Percentiles rank a stretch among this genome's conserved stretches.
phyloP scores from a whole-genome alignment of 2,888 invertebrate genomes.

The Pseudococcus longispinus region DNA sequence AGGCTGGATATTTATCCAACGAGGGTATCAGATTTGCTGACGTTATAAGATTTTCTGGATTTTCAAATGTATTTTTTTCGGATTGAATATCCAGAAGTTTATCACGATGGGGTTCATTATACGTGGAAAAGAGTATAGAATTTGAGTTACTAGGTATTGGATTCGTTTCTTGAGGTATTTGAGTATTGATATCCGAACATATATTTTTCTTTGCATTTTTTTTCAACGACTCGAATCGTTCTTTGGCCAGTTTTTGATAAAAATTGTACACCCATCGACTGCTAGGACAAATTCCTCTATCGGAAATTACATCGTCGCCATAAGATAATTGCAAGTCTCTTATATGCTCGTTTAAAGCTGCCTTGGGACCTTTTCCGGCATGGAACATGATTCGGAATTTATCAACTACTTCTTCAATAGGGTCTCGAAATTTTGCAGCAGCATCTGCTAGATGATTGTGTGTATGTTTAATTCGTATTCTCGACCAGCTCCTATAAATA shows the following conservation, averaged over 20 bases:
- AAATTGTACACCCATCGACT: slow-evolving; percentile 38
- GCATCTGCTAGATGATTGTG: neutral
- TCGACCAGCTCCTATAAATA: neutral
- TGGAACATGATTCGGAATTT: slow-evolving; percentile 33
- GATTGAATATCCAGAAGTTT: neutral
- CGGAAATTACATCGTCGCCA: neutral
- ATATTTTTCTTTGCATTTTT: no score
- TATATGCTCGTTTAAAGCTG: neutral
- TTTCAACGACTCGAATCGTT: neutral
- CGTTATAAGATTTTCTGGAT: neutral
- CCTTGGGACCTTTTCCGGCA: slow-evolving; percentile 2
- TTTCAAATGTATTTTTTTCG: neutral
- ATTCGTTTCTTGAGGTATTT: neutral
- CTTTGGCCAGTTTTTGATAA: neutral
- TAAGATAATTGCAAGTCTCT: neutral
- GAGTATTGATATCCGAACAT: neutral
- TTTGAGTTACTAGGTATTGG: neutral
- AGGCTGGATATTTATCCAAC: neutral
- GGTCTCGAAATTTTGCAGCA: slow-evolving; percentile 29
- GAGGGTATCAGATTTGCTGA: neutral
- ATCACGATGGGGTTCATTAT: neutral
- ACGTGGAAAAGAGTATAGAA: neutral
- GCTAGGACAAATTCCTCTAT: slow-evolving; percentile 24
- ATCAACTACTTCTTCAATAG: slow-evolving; percentile 2
- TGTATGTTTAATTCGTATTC: slow-evolving; percentile 23